A percentile compares a stretch with the other conserved stretches of the same genome.
Conservation (phyloP, 2,113 vertebrate genomes). For the Sclerurus mexicanus region DNA sequence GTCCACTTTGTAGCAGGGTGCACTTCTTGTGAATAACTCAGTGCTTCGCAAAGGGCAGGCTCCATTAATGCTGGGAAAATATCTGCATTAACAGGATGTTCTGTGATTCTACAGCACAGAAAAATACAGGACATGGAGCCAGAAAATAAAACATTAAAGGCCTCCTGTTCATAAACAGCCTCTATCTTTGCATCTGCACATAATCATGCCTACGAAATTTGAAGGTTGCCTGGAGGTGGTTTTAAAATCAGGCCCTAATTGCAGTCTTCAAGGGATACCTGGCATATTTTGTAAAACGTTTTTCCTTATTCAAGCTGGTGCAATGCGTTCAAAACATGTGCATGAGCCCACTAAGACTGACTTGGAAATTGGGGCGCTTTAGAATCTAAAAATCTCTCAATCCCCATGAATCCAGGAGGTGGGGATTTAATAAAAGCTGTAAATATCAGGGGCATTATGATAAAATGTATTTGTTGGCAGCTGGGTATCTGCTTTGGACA, state of each 20-base stretch:
- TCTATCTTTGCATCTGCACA: neutral
- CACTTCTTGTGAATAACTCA: neutral
- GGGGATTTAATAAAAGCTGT: neutral
- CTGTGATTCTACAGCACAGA: neutral
- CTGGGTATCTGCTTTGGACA: neutral
- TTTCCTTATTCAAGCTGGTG: neutral
- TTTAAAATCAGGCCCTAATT: neutral
- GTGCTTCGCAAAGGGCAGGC: neutral
- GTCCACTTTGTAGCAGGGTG: neutral
- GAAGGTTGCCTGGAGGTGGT: neutral
- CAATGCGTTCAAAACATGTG: neutral
- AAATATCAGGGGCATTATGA: neutral
- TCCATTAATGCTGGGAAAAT: neutral
- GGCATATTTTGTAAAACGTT: neutral
- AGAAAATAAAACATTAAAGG: constrained; percentile 18
- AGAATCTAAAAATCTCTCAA: neutral
- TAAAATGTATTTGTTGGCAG: neutral
- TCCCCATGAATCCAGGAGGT: neutral
- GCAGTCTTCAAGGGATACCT: neutral
- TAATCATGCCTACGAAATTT: neutral
- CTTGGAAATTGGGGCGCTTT: neutral
- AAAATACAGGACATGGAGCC: neutral
- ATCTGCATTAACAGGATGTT: neutral
- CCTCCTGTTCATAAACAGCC: neutral
- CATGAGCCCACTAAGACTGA: neutral